These are phyloP conservation scores for Campoletis raptor DNA, from an alignment of 2,888 invertebrate genomes.

Conservation along the genomic window DNA sequence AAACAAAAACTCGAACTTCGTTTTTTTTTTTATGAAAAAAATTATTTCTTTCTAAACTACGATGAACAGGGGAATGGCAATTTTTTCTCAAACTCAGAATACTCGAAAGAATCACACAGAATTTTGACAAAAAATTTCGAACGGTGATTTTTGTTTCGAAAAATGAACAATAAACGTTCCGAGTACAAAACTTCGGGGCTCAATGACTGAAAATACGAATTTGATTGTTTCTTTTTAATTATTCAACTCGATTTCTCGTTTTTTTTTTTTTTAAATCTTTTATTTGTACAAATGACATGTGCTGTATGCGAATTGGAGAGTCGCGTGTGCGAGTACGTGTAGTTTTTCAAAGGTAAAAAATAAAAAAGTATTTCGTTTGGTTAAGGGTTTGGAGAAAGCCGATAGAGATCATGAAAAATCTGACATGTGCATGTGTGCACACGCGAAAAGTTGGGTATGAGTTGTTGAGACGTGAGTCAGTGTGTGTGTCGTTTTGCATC, in stretches of 20 bases:
- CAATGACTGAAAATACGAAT: no score
- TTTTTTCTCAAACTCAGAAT: neutral
- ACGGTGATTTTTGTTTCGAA: neutral
- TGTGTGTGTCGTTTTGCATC: conserved; percentile 25
- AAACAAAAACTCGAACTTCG: neutral
- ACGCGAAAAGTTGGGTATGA: neutral
- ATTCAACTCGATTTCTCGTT: no score
- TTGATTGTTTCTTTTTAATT: no score
- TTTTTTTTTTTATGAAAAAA: neutral
- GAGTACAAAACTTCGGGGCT: no score
- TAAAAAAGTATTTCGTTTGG: neutral
- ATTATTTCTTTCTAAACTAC: neutral
- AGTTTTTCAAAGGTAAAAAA: neutral
- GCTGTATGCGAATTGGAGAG: neutral
- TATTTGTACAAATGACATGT: no score
- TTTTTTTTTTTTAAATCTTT: no score
- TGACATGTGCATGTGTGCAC: neutral
- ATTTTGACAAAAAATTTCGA: neutral
- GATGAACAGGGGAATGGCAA: neutral
- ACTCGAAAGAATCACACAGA: neutral
- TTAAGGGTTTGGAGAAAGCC: neutral
- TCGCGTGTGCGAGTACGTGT: neutral
- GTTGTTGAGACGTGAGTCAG: neutral
- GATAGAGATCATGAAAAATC: conserved; percentile 32
- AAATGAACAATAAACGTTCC: neutral